Percentiles rank a stretch among this genome's conserved stretches.
Conservation (phyloP, 1,140 invertebrate genomes). For the Drosophila punjabiensis region DNA sequence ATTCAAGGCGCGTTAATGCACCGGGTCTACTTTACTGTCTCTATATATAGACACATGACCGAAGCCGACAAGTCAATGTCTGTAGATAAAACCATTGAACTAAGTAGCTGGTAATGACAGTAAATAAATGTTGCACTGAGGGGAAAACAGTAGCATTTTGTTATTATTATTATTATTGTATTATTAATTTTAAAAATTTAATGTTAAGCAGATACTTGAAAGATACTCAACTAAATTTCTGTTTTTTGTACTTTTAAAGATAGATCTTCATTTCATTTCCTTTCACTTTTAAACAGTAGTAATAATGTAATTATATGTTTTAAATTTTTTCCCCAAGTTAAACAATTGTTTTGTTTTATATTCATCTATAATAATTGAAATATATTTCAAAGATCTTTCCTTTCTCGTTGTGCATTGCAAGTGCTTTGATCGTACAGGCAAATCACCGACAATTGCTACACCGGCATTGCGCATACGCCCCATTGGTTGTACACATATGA, state of each 20-base stretch:
- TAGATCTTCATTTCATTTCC: neutral
- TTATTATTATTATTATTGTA: too few relatives aligned
- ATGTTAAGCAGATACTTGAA: too few relatives aligned
- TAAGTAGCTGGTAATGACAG: conserved; percentile 40
- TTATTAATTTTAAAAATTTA: too few relatives aligned
- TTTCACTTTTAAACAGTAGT: neutral
- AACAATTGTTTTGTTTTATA: neutral
- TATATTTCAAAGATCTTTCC: neutral
- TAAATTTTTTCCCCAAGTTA: neutral
- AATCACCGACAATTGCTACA: conserved; percentile 34
- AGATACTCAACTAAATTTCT: neutral
- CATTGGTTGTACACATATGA: conserved; percentile 17
- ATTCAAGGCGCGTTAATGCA: conserved; percentile 57
- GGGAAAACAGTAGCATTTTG: neutral
- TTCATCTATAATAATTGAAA: neutral
- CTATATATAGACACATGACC: conserved; percentile 74
- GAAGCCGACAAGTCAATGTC: conserved; percentile 49
- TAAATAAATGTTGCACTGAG: conserved; percentile 33
- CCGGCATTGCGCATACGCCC: conserved; percentile 66
- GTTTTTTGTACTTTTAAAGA: too few relatives aligned
- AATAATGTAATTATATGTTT: neutral
- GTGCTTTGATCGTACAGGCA: conserved; percentile 35
- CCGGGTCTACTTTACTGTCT: conserved; percentile 21
- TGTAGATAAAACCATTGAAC: conserved; percentile 58
- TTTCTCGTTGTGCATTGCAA: conserved; percentile 19